Evolutionary conservation across 2,113 vertebrate species (phyloP), one percentile per base, ranked within the genome.

Genomic region (Macheiramphus alcinus): DNA sequence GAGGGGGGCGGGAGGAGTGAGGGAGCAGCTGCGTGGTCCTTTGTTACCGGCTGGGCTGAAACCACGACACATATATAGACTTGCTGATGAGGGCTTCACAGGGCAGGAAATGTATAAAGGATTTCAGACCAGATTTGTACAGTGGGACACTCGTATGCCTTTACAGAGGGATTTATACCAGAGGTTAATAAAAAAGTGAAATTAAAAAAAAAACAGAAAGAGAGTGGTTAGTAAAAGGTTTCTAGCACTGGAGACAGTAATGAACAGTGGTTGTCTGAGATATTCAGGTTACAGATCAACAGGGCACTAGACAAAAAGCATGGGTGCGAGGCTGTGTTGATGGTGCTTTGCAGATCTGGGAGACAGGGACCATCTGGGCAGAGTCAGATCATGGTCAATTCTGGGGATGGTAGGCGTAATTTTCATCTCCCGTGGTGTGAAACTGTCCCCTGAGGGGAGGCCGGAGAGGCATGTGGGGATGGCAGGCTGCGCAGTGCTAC

Each of bases 401-500:
- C 58, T 78, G 80, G 45, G 61, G 8, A 45, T 19, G 19, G 32
- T 55, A 52, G 29, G 21, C n/a, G 3, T 38, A 58, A 47, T 67
- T 72, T 80, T 80, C 36, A 25, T 58, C 31, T 65, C 27, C 32
- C 0, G 0, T 40, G 21, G n/a, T 40, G 2, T 71, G 50, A 65
- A 78, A 50, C n/a, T 36, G 17, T 19, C 21, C 27, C 29, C 26
- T 0, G 8, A 48, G 31, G 10, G 36, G 47, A 81, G 16, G 10
- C 38, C 0, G 2, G 52, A 72, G 43, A 67, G 19, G 16, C 23
- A 14, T 0, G 7, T 22, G 20, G 43, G n/a, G 16, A 40, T 23
- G 48, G 9, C 19, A 53, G 50, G 23, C 26, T 72, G 16, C 0
- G 0, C 34, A 23, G 16, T 12, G 40, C 50, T 88, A 68, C 22